A percentile compares a stretch with the other conserved stretches of the same genome.
Evolutionary conservation across 2,888 invertebrate genomes (phyloP).

Genomic region (Melanophora roralis): DNA sequence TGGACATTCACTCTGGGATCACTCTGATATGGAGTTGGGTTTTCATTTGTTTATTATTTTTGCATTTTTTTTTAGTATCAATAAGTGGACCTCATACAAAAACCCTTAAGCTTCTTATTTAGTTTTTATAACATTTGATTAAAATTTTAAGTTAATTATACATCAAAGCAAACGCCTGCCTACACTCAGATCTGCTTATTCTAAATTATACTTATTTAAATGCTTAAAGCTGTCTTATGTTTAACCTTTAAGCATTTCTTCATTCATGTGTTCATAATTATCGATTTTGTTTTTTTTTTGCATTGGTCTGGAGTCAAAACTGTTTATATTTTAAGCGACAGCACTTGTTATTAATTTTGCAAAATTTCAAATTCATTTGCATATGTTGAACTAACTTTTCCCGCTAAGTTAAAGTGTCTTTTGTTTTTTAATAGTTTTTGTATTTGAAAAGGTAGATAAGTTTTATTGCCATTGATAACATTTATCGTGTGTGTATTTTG

Average conservation of each 20-base stretch:
- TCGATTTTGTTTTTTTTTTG: too few relatives aligned
- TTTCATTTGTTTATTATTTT: background rate
- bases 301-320: slow-evolving; percentile 21
- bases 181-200: slow-evolving; percentile 12
- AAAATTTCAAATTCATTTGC: slow-evolving; percentile 45
- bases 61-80: background rate
- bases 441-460: slow-evolving; percentile 36
- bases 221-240: slow-evolving; percentile 42
- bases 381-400: slow-evolving; percentile 20
- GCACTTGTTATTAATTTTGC: slow-evolving; percentile 57
- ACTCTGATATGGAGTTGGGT: background rate
- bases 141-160: slow-evolving; percentile 58
- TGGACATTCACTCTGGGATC: background rate
- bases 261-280: background rate
- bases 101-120: slow-evolving; percentile 52
- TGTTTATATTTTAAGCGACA: slow-evolving; percentile 57
- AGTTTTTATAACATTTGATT: slow-evolving; percentile 61
- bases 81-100: slow-evolving; percentile 41
- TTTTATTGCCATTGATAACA: slow-evolving; percentile 53
- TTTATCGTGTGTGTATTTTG: slow-evolving; percentile 48
- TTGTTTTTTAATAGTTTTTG: background rate
- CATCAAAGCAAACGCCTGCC: background rate
- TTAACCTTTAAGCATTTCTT: slow-evolving; percentile 20
- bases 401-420: background rate
- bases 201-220: slow-evolving; percentile 8